Evolutionary conservation across 2,113 vertebrate genomes (phyloP), one percentile per base, ranked within the genome.

Genomic region (Dasypus novemcinctus): DNA sequence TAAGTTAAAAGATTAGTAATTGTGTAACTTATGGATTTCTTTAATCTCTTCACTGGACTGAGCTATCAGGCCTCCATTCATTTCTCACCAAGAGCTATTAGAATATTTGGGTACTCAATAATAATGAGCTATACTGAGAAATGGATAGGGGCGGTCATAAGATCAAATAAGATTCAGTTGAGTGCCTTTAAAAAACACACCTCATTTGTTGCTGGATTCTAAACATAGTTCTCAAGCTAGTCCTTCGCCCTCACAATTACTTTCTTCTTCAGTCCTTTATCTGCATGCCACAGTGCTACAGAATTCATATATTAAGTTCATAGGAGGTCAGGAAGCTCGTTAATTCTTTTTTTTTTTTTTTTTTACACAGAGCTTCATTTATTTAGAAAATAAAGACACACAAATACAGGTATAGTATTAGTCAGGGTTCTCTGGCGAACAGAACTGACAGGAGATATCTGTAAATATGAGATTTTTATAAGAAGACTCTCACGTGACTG

Each of bases 181-280:
- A 85, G 36, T 23, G 21, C 36, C 84, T 86, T 86, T 33, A 11
- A 93, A 31, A 66, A 63, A 72, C 7, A 12, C 10, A 38, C 12
- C 46, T 87, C 87, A 15, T 72, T 80, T 83, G 46, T 80, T 75
- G n/a, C 33, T 80, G 31, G 5, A 31, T 57, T 84, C 94, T 90
- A 92, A 97, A 95, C 95, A 92, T 92, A 93, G 81, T 85, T 94
- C 69, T 83, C 46, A 82, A 8, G 43, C 63, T 29, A n/a, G 6
- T 49, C 75, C 52, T 96, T 93, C 64, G 90, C 64, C 54, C 84
- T 95, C 83, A 92, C 79, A 57, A 85, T 63, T 49, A 93, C 68
- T 90, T 91, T 76, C 1, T 74, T 81, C 84, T 90, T 90, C 61
- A 11, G 27, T 81, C 94, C 86, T 74, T 85, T 87, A 95, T 85